Evolutionary conservation across 2,113 vertebrate species (phyloP), one percentile per base, ranked within the genome.

Genomic region (Caranx melampygus): DNA sequence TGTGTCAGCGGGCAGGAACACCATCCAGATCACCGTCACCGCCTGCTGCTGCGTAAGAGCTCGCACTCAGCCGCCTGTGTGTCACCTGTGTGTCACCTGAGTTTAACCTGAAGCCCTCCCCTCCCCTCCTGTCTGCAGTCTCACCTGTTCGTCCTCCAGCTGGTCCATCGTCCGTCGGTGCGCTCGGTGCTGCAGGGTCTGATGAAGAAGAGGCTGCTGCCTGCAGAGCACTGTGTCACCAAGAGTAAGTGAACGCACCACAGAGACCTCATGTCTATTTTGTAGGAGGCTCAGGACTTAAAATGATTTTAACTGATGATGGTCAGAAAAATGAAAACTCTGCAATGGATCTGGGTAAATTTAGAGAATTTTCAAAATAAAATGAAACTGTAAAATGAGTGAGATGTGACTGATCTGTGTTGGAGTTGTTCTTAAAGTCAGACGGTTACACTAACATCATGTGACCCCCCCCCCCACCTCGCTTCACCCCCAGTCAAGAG

Each of bases 21-120:
- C 97, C 81, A 97, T 98, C 93, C 97, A 99, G 96, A 99, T 99
- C 95, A 98, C 97, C 0, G 97, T 98, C 84, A 98, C 97, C 0
- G 97, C 97, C 90, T 99, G 97, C 94, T 98, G 97, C 94, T 98
- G 97, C 0, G 97, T 97, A 88, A 95, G 97, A 93, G 21, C 49
- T 15, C 54, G 52, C 64, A 49, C 33, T 35, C 64, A 42, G 8
- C 8, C 8, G 40, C 8, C 40, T 9, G 8, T 42, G 40, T 42
- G 40, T 42, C 40, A 7, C 11, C 37, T 8, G 37, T 8, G 8
- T 8, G 37, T 37, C 37, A 37, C 37, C 1, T 42, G 12, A 16
- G 16, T 20, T 49, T 49, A 52, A 52, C 20, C 3, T 12, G 3
- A 42, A 42, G 40, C 40, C 8, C 40, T 8, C 40, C 40, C 40